A percentile compares a stretch with the other conserved stretches of the same genome.
Evolutionary conservation across 2,113 vertebrate species (phyloP).

Genomic region (Trachemys scripta): DNA sequence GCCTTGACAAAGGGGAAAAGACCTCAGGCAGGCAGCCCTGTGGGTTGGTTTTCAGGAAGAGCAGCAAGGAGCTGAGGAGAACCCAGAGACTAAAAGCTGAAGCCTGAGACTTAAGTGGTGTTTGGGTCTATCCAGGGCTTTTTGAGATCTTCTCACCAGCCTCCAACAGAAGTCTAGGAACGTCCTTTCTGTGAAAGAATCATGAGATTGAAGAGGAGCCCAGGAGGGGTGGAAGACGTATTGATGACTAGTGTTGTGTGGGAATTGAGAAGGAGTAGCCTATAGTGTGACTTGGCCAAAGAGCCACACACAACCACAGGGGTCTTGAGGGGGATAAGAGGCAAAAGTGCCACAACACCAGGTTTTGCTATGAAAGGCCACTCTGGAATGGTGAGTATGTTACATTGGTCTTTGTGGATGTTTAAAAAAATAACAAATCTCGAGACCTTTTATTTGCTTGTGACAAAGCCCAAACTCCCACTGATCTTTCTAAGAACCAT

Average conservation of each 20-base stretch:
- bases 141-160: too few relatives aligned
- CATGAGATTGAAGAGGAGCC: too few relatives aligned
- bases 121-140: background rate
- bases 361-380: background rate
- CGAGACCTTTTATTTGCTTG: background rate
- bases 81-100: background rate
- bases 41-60: background rate
- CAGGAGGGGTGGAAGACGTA: too few relatives aligned
- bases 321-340: background rate
- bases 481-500: background rate
- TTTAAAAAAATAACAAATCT: background rate
- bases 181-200: background rate
- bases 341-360: background rate
- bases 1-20: background rate
- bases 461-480: background rate
- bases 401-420: background rate
- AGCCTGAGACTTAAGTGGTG: background rate
- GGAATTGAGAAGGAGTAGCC: background rate
- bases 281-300: background rate
- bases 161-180: background rate
- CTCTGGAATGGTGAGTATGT: background rate
- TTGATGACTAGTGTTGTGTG: too few relatives aligned
- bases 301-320: background rate
- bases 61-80: too few relatives aligned
- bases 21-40: background rate